Conservation (phyloP, 1,140 invertebrate species). For the Macrosteles quadrilineatus region DNA sequence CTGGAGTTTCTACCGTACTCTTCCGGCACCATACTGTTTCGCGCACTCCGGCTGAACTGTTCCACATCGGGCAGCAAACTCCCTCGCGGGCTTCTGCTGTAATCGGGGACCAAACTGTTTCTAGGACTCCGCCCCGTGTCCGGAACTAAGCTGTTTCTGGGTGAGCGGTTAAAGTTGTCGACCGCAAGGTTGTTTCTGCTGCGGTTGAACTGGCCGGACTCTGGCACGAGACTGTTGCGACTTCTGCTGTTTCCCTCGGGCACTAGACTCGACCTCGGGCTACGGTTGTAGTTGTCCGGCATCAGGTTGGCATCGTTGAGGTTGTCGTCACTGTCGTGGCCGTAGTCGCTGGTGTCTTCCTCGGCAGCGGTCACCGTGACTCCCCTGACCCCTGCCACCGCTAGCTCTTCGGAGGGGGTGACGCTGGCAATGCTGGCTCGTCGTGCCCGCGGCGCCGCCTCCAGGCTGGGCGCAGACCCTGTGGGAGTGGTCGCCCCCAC, state of each 20-base stretch:
- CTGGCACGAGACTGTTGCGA: slow-evolving; percentile 61
- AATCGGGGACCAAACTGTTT: slow-evolving; percentile 55
- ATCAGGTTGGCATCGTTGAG: slow-evolving; percentile 29
- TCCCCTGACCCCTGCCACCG: slow-evolving; percentile 27
- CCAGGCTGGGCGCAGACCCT: slow-evolving; percentile 46
- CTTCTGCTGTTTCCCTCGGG: slow-evolving; percentile 56
- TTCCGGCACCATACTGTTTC: slow-evolving; percentile 58
- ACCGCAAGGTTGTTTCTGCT: slow-evolving; percentile 56
- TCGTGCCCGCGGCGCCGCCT: slow-evolving; percentile 46
- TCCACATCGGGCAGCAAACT: slow-evolving; percentile 49
- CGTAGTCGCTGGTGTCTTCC: slow-evolving; percentile 32
- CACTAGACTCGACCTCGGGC: slow-evolving; percentile 56
- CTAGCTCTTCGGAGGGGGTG: slow-evolving; percentile 22
- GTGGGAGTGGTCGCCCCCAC: slow-evolving; percentile 50
- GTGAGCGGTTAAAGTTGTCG: slow-evolving; percentile 54
- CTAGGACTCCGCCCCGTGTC: slow-evolving; percentile 53
- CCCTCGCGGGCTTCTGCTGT: slow-evolving; percentile 50
- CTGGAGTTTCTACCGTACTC: slow-evolving; percentile 64
- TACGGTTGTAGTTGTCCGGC: slow-evolving; percentile 28
- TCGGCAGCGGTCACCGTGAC: slow-evolving; percentile 40
- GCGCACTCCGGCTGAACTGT: slow-evolving; percentile 31
- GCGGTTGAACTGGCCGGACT: slow-evolving; percentile 36
- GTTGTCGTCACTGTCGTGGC: slow-evolving; percentile 33
- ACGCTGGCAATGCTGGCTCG: slow-evolving; percentile 53
- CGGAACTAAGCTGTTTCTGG: slow-evolving; percentile 61